Conservation (phyloP, 1,140 invertebrate species). For the Eriocheir sinensis region DNA sequence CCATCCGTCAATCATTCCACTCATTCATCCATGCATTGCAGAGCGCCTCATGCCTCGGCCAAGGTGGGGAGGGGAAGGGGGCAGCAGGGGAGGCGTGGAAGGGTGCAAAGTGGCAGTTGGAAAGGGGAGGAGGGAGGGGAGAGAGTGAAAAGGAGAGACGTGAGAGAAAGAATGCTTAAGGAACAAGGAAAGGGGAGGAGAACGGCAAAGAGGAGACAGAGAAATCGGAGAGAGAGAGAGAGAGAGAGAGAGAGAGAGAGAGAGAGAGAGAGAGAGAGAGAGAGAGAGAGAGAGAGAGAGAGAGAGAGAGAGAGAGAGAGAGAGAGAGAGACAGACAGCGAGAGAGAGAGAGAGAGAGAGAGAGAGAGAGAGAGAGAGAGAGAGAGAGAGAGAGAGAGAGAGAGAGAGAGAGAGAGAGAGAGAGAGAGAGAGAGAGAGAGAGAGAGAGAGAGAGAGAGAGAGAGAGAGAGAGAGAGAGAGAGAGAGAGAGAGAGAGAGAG, state of each 20-base stretch:
- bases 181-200: slow-evolving; percentile 10
- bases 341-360: background rate
- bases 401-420: slow-evolving; percentile 7
- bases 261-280: slow-evolving; percentile 34
- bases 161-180: slow-evolving; percentile 25
- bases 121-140: slow-evolving; percentile 19
- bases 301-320: slow-evolving; percentile 31
- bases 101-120: slow-evolving; percentile 19
- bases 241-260: background rate
- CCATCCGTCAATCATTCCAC: slow-evolving; percentile 4
- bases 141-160: slow-evolving; percentile 21
- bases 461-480: slow-evolving; percentile 31
- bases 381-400: slow-evolving; percentile 30
- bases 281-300: slow-evolving; percentile 27
- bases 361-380: slow-evolving; percentile 1
- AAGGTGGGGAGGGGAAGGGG: background rate
- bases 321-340: background rate
- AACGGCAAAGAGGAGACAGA: slow-evolving; percentile 23
- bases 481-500: background rate
- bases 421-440: background rate
- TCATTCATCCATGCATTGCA: background rate
- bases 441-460: slow-evolving; percentile 37
- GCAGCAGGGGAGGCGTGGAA: background rate
- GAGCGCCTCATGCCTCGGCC: background rate
- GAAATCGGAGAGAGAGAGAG: slow-evolving; percentile 21